These are phyloP conservation scores for Eugnorisma glareosa DNA, from an alignment of 2,888 invertebrate genomes.

Conservation along the genomic window DNA sequence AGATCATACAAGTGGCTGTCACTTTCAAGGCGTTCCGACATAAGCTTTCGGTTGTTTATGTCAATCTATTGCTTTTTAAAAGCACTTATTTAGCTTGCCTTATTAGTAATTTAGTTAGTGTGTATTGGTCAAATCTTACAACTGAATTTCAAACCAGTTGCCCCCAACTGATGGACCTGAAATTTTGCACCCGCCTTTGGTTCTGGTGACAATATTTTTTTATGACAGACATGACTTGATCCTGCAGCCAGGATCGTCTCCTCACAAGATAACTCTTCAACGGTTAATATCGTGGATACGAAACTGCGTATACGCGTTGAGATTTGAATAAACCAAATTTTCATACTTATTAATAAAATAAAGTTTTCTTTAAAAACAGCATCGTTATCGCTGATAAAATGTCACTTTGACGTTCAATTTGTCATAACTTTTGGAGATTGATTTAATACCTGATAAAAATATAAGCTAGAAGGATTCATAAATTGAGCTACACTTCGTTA, in stretches of 20 bases:
- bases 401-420: neutral
- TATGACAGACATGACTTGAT: neutral
- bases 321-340: neutral
- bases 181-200: neutral
- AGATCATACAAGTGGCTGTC: too few species aligned
- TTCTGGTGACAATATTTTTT: neutral
- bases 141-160: neutral
- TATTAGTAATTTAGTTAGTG: too few species aligned
- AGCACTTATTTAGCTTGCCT: too few species aligned
- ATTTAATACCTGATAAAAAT: neutral
- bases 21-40: too few species aligned
- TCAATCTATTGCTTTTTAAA: too few species aligned
- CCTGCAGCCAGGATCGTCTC: neutral
- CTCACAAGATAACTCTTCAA: neutral
- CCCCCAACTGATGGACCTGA: neutral
- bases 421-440: neutral
- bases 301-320: too few species aligned
- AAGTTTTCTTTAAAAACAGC: too few species aligned
- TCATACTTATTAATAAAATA: neutral
- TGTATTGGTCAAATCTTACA: too few species aligned
- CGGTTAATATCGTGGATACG: neutral
- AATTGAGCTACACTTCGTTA: slow-evolving; percentile 22
- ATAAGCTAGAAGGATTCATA: neutral
- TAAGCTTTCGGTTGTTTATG: too few species aligned
- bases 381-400: neutral